phyloP scores from a whole-genome alignment of 2,888 invertebrate species.

The Disparrhopalites patrizii region DNA sequence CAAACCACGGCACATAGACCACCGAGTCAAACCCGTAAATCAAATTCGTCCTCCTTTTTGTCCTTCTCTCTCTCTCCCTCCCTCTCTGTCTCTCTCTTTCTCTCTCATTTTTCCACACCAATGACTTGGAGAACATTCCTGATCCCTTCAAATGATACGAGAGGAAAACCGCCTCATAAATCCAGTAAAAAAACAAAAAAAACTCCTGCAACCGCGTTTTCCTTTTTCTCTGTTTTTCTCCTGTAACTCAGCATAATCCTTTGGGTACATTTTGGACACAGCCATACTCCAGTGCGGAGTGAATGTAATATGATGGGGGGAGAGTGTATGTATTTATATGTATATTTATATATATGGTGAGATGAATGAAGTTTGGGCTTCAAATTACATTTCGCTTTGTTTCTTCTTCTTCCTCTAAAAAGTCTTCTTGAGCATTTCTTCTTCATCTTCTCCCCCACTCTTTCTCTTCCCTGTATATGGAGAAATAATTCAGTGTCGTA shows the following conservation, averaged over 20 bases:
- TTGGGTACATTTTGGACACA: neutral
- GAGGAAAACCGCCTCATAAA: constrained; percentile 27
- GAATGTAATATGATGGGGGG: no score
- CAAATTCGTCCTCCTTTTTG: constrained; percentile 28
- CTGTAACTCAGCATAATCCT: neutral
- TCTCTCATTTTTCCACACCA: constrained; percentile 29
- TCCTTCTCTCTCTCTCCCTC: constrained; percentile 17
- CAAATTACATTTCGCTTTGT: constrained; percentile 8
- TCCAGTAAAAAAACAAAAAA: constrained; percentile 13
- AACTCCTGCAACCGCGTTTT: neutral
- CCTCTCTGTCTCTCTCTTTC: constrained; percentile 2
- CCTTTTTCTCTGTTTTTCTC: constrained; percentile 6
- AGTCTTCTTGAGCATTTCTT: no score
- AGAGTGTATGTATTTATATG: no score
- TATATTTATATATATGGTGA: no score
- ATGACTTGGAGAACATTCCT: constrained; percentile 26
- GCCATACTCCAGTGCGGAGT: no score
- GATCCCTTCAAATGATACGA: constrained; percentile 28
- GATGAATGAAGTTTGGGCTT: no score
- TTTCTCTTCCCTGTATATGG: neutral
- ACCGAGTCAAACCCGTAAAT: constrained; percentile 29
- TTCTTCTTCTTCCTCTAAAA: no score
- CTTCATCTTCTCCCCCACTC: no score
- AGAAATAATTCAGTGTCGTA: constrained; percentile 2
- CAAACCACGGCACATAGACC: no score